A percentile compares a stretch with the other conserved stretches of the same genome.
phyloP scores from a whole-genome alignment of 2,888 invertebrate species.

The Neoascia interrupta region DNA sequence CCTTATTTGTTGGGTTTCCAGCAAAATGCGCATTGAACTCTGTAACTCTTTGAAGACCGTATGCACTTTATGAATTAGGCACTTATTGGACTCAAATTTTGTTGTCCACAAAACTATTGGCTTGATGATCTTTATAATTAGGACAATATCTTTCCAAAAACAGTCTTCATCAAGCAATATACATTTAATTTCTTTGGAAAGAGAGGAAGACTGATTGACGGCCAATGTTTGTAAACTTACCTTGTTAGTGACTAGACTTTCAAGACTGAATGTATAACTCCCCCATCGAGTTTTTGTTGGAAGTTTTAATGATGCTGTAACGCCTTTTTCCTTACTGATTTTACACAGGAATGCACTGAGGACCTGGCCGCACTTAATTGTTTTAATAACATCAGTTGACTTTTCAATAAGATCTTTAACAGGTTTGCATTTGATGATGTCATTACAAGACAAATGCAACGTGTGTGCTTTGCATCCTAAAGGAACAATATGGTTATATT shows the following conservation, averaged over 20 bases:
- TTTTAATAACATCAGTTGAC: background rate
- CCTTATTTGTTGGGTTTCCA: background rate
- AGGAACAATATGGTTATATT: background rate
- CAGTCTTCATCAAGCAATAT: constrained; percentile 3
- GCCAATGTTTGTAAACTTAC: background rate
- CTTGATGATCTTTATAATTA: background rate
- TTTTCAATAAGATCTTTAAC: background rate
- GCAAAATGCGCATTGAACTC: background rate
- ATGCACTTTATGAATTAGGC: background rate
- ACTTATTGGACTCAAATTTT: background rate
- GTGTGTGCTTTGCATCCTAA: constrained; percentile 2
- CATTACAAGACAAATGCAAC: constrained; percentile 13
- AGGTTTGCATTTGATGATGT: constrained; percentile 1
- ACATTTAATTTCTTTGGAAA: constrained; percentile 1
- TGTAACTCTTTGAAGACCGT: background rate
- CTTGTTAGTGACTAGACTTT: background rate
- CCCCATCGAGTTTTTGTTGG: constrained; percentile 1
- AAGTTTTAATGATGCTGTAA: background rate
- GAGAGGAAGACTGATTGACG: background rate
- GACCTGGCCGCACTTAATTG: background rate
- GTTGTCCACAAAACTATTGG: background rate
- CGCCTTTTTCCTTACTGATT: background rate
- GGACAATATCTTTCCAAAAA: background rate
- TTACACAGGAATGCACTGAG: background rate
- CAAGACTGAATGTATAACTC: background rate